Evolutionary conservation across 2,888 invertebrate genomes (phyloP), one percentile per base, ranked within the genome.

Genomic region (Meiosimyza platycephala): DNA sequence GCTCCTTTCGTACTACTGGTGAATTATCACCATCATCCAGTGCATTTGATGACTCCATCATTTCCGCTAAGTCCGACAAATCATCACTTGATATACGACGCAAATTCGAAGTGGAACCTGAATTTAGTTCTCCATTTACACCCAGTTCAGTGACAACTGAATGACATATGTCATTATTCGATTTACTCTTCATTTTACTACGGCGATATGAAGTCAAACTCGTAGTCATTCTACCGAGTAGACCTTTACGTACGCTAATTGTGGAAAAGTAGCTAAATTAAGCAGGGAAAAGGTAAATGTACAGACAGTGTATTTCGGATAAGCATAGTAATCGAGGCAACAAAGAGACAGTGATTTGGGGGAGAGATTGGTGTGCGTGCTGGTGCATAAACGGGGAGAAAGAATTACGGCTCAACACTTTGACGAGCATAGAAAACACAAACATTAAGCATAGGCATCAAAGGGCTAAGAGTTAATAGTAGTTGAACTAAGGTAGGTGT

Each of bases 191-290:
- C 72, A 78, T 82, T 80, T 87, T 86, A 75, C 84, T 83, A 71
- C 86, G 86, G 64, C 87, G 84, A 80, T 85, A 85, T 70, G 86
- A 86, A 72, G 86, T 83, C 74, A 87, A 81, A 78, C 85, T 86
- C 72, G 86, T 85, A 78, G 87, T 85, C 86, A 86, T 86, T 77
- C 85, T 86, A 78, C 85, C 83, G 72, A 87, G 80, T 60, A 87
- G 79, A 76, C 86, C 85, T 78, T 86, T 86, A 78, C 85, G 85
- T 79, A 82, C 83, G 84, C 83, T 87, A 81, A 86, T 84, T 66
- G 85, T 85, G 70, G 86, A 86, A 71, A 86, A 86, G 79, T 86
- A 87, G 81, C 86, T 87, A 77, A 78, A 78, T 76, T 68, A 55
- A 40, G 48, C 16, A 16, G 51, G 55, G 63, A 51, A 51, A 28